Base-by-base conservation (phyloP, 2,113 vertebrate genomes). In the Nerophis ophidion region DNA sequence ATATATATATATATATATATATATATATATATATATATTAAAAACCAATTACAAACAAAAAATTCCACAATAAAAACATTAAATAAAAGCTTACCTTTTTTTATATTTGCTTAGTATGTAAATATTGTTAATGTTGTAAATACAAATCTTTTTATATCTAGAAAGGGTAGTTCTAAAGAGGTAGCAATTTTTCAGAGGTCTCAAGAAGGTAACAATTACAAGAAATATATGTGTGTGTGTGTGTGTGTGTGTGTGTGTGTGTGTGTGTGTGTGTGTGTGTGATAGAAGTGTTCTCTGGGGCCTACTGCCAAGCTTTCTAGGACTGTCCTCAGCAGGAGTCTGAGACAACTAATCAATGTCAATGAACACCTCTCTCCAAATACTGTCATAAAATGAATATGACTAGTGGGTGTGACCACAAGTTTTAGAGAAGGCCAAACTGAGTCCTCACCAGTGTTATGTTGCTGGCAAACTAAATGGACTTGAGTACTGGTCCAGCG, bases 301-400 rank as follows among this genome's bases (percentile, higher is more conserved):
- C 59, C 38, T 17, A 55, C 33, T 6, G 73, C 81, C 68, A 69
- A 72, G 68, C 57, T 82, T 84, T 71, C 72, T 38, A 42, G 67
- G 65, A 67, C 72, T 63, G 68, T 71, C 66, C 72, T 59, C 74
- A 66, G 71, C 69, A 33, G 71, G 59, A 69, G 72, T 53, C 66
- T 69, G 65, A 48, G 60, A 74, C 64, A 80, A 80, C 63, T 68
- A 72, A 80, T 83, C 79, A 79, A 79, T 81, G 74, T 57, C 71
- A 75, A 38, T 67, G 57, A 71, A 44, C 13, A 53, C 7, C 33
- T 8, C 35, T 54, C 19, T 26, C 16, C 52, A 35, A 61, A 51
- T 68, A 60, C 73, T 68, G 65, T 78, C 70, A 84, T 62, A 53
- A 71, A 69, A 74, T 6, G 19, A 53, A 35, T 53, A 53, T 53